A percentile compares a stretch with the other conserved stretches of the same genome.
These are phyloP conservation scores for Dipodomys stephensi DNA, from an alignment of 2,113 vertebrate genomes.

Conservation along the genomic window DNA sequence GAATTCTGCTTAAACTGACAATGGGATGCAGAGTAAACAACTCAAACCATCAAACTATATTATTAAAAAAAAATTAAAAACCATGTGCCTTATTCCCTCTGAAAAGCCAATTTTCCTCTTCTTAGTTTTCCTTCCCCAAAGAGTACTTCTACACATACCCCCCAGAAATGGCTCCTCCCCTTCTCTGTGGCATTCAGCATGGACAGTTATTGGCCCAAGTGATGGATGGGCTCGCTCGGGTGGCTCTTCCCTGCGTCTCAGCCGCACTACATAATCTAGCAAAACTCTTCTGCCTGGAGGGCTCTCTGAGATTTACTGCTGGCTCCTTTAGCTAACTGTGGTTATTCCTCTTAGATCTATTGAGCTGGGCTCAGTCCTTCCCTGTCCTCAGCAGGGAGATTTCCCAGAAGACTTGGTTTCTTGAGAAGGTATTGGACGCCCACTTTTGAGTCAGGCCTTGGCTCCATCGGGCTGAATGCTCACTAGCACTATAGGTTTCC, in stretches of 20 bases:
- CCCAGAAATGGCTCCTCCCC: fast-evolving
- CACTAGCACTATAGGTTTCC: neutral
- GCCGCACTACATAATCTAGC: neutral
- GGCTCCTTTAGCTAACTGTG: neutral
- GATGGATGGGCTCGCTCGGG: neutral
- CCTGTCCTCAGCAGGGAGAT: neutral
- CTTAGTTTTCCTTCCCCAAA: neutral
- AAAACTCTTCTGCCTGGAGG: neutral
- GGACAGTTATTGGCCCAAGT: neutral
- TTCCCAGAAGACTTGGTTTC: neutral
- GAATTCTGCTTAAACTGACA: constrained; percentile 46
- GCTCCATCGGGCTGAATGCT: neutral
- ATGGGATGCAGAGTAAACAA: constrained; percentile 59
- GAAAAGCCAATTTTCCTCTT: constrained; percentile 15
- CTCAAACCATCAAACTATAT: neutral
- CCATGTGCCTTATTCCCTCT: neutral
- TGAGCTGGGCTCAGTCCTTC: neutral
- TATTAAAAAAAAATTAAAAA: neutral
- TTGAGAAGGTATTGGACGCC: neutral
- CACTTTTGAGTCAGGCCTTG: neutral
- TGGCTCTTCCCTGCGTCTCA: neutral
- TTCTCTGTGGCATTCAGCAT: fast-evolving
- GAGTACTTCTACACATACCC: neutral
- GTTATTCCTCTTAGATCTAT: neutral
- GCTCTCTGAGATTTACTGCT: neutral